A percentile compares a stretch with the other conserved stretches of the same genome.
Evolutionary conservation across 2,797 vertebrate genomes (phyloP).

Genomic region (Corythornis leucogaster): DNA sequence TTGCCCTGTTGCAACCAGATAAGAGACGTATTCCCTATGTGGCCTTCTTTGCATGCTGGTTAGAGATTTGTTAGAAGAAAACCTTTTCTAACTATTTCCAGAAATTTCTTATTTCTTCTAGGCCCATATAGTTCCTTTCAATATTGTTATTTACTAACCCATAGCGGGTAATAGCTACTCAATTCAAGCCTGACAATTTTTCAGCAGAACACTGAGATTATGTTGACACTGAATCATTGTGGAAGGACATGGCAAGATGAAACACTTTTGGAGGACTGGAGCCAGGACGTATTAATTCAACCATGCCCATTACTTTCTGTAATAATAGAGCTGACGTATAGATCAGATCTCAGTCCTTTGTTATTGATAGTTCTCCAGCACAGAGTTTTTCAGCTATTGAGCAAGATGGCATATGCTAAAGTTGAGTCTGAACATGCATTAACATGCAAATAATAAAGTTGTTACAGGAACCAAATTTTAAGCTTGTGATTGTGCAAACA

Average conservation of each 20-base stretch:
- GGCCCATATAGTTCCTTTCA: not conserved
- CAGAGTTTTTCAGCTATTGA: not conserved
- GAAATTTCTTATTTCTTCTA: not conserved
- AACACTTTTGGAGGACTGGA: not conserved
- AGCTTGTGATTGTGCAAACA: not conserved
- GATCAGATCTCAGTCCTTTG: not conserved
- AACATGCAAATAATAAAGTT: not conserved
- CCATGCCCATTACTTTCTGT: not conserved
- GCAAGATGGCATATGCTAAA: not conserved
- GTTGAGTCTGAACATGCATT: not conserved
- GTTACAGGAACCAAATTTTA: not conserved
- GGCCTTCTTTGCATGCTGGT: not conserved
- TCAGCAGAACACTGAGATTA: not conserved
- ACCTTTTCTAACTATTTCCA: not conserved
- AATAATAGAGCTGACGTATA: not conserved
- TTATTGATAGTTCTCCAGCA: not conserved
- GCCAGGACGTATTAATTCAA: not conserved
- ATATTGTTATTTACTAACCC: not conserved
- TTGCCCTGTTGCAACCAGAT: not conserved
- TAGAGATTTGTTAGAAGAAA: not conserved
- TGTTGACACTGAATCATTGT: not conserved
- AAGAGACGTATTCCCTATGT: not conserved
- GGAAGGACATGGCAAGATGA: not conserved
- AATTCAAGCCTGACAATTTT: not conserved
- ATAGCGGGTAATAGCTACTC: rapidly evolving